Base-by-base conservation (phyloP, 1,140 invertebrate species). In the Drosophila sechellia region DNA sequence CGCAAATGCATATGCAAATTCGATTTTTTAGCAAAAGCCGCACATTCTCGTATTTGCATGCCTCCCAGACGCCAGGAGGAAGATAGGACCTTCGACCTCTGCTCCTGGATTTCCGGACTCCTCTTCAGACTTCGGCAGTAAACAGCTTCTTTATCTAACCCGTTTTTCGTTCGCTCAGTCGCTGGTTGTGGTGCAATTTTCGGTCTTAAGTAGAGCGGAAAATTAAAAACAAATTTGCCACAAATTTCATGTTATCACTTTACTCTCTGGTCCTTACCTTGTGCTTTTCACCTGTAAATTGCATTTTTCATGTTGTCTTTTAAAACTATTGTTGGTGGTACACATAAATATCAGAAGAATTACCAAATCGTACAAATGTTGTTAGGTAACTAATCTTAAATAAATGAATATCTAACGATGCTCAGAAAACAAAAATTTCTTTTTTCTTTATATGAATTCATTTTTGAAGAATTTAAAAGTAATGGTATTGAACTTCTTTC, bases 171-270 rank as follows among this genome's bases (percentile, higher is more conserved):
- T 42, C 52, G n/a, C 17, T 61, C 43, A 45, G 37, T 50, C 48
- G 48, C 53, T 27, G 31, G 50, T 68, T 43, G 31, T 56, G 63
- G 50, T 54, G 71, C 61, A 83, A 86, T 86, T 87, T 86, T 89
- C 79, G 64, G 61, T 66, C 79, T 72, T 73, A 87, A 83, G 79
- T 87, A 87, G 83, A 87, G 84, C 84, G 84, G 76, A 89, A 87
- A 87, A 87, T 87, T 89, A 89, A 83, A 89, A 89, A 89, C 79
- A 87, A 87, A 83, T 87, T 87, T 87, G 59, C 61, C 60, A 60
- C 65, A 81, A 74, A 66, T 84, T 77, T 80, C 54, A 64, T 65
- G 71, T 86, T 79, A 78, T 71, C 60, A 70, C 45, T 68, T 66
- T 70, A 49, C n/a, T 15, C 34, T 48, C 22, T 42, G 5, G 39